Evolutionary conservation across 2,797 vertebrate genomes (phyloP), one percentile per base, ranked within the genome.

Genomic region (Sebastes hubbsi): DNA sequence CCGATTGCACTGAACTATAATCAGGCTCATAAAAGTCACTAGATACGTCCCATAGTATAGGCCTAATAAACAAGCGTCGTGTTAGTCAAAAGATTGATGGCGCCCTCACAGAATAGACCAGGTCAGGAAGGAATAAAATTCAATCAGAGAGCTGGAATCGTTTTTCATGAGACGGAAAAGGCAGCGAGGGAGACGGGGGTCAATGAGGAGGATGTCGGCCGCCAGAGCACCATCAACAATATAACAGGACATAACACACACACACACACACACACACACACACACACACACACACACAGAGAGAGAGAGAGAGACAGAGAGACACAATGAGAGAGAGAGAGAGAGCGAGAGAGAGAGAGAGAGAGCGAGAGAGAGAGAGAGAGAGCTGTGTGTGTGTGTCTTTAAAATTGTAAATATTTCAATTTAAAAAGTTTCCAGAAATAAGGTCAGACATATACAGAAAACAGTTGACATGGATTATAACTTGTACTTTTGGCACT

Each of bases 121-220:
- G 96, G 95, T 96, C 97, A 96, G 96, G 97, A 96, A 97, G 96
- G 95, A 97, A 96, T 97, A 96, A 93, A 97, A 96, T 96, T 96
- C 96, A 97, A 97, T 96, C 96, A 93, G 94, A 94, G 95, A 83
- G 89, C 88, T 92, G 92, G 95, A 96, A 95, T 96, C 96, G 96
- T 97, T 97, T 96, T 96, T 97, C 96, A 96, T 93, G 94, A 92
- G 93, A 94, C 91, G 95, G 95, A 95, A 96, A 95, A 96, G 94
- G 90, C 94, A 92, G 93, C 91, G 92, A 90, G 91, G 91, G 93
- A 95, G 95, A 92, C 91, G 91, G 93, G 91, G 95, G 95, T 96
- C 95, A 95, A 87, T 80, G 93, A 94, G 94, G 95, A 94, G 94
- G 94, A 95, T 96, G 95, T 96, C 91, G 93, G 91, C 92, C 87